Conservation (phyloP, 2,113 vertebrate genomes). For the Columba livia region DNA sequence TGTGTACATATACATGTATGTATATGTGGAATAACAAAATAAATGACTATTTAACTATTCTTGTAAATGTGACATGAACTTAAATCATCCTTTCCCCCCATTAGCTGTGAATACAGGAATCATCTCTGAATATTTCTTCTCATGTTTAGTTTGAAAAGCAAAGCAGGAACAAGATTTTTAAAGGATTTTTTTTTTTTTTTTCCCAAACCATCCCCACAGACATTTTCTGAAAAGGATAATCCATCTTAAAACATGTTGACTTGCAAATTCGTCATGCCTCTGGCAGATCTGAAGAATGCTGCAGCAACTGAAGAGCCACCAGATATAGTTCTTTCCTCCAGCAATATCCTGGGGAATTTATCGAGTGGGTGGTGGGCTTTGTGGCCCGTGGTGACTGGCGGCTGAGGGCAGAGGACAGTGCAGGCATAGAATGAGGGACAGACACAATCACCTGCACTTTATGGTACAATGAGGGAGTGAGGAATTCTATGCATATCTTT, state of each 20-base stretch:
- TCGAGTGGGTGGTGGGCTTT: neutral
- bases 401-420: neutral
- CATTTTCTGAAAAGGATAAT: slow-evolving; percentile 50
- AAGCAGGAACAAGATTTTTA: slow-evolving; percentile 23
- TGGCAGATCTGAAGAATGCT: slow-evolving; percentile 3
- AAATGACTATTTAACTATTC: neutral
- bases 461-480: neutral
- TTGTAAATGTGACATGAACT: neutral
- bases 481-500: neutral
- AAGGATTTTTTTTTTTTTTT: neutral
- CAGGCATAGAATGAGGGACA: neutral
- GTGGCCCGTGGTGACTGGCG: neutral
- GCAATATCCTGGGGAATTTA: neutral
- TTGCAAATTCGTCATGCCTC: slow-evolving; percentile 37
- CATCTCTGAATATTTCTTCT: slow-evolving; percentile 3
- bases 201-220: neutral
- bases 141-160: neutral
- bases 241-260: slow-evolving; percentile 38
- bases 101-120: neutral
- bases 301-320: neutral
- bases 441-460: neutral
- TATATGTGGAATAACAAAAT: neutral
- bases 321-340: neutral
- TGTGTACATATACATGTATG: neutral
- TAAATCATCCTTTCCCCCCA: neutral